Conservation (phyloP, 2,888 invertebrate species). For the Nymphalis c-album region DNA sequence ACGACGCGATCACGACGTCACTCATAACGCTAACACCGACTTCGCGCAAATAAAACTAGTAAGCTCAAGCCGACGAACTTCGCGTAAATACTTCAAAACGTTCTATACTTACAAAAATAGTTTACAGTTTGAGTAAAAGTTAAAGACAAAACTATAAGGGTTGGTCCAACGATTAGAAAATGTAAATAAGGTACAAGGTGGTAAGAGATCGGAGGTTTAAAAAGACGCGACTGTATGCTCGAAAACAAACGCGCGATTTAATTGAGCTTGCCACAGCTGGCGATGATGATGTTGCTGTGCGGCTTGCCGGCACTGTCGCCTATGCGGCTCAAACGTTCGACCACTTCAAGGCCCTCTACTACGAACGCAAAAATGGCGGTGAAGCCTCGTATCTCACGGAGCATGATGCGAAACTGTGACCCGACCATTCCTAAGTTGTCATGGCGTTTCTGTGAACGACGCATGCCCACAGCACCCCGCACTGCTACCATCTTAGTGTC, state of each 20-base stretch:
- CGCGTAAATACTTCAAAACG: slow-evolving; percentile 50
- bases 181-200: slow-evolving; percentile 42
- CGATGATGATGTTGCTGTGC: slow-evolving; percentile 86
- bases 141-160: slow-evolving; percentile 43
- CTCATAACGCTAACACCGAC: slow-evolving; percentile 14
- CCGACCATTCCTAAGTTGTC: slow-evolving; percentile 91
- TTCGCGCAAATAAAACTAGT: slow-evolving; percentile 33
- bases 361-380: slow-evolving; percentile 91
- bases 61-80: slow-evolving; percentile 49
- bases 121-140: slow-evolving; percentile 40
- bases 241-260: slow-evolving; percentile 41
- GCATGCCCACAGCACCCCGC: slow-evolving; percentile 90
- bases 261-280: slow-evolving; percentile 88
- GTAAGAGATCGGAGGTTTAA: slow-evolving; percentile 13
- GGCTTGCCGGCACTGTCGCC: slow-evolving; percentile 90
- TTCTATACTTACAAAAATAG: slow-evolving; percentile 50
- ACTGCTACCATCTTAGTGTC: slow-evolving; percentile 88
- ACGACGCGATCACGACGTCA: neutral
- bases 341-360: slow-evolving; percentile 88
- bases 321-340: slow-evolving; percentile 88
- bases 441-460: slow-evolving; percentile 89
- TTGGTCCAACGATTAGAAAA: slow-evolving; percentile 43
- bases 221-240: slow-evolving; percentile 25
- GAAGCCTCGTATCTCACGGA: slow-evolving; percentile 91
- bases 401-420: slow-evolving; percentile 90